Conservation (phyloP, 2,888 invertebrate species). For the Melipona beecheii region DNA sequence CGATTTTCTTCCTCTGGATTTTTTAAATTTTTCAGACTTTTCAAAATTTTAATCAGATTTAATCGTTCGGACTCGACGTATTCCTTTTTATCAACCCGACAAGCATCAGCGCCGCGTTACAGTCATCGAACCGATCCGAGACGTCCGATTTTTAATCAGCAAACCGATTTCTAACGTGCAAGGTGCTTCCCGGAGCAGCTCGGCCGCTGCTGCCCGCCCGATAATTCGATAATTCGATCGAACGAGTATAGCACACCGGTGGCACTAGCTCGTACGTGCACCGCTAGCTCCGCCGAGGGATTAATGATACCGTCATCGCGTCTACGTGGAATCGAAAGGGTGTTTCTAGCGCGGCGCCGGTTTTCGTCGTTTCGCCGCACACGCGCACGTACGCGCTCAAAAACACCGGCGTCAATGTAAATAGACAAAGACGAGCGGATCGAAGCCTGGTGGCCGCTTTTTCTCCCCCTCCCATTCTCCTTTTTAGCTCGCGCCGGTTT, state of each 20-base stretch:
- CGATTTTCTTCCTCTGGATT: too few relatives aligned
- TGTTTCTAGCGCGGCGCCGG: neutral
- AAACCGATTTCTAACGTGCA: neutral
- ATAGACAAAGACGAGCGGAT: conserved; percentile 33
- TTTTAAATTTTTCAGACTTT: too few relatives aligned
- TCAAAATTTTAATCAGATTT: too few relatives aligned
- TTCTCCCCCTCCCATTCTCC: neutral
- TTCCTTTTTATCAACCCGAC: too few relatives aligned
- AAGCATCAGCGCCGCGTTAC: too few relatives aligned
- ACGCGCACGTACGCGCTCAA: conserved; percentile 9
- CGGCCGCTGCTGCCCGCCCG: neutral
- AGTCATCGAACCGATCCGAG: neutral
- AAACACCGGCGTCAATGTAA: conserved; percentile 34
- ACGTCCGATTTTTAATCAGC: conserved; percentile 14
- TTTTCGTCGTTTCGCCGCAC: conserved; percentile 25
- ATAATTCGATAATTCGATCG: conserved; percentile 46
- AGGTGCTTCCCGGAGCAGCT: neutral
- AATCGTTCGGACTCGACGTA: too few relatives aligned
- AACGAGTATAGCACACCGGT: neutral
- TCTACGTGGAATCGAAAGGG: conserved; percentile 40
- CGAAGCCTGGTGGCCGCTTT: conserved; percentile 30
- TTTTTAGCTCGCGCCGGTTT: conserved; percentile 43
- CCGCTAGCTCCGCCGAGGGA: conserved; percentile 24
- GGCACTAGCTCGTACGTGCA: conserved; percentile 25
- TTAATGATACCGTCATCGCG: conserved; percentile 58